Base-by-base conservation (phyloP, 2,888 invertebrate genomes). In the Frankliniella intonsa region DNA sequence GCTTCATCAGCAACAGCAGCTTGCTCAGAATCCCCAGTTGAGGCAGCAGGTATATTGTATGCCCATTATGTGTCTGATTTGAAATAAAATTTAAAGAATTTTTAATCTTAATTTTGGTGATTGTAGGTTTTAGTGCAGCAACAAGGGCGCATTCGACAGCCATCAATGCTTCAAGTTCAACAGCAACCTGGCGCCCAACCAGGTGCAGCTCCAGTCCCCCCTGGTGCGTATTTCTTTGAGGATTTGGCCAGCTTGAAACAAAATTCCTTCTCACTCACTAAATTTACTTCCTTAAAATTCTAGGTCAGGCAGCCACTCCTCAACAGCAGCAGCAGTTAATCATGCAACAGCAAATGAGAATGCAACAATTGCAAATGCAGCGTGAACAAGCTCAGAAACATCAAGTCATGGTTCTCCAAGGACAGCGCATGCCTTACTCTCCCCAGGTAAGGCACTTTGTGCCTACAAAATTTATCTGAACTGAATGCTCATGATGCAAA, bases 1-100 rank as follows among this genome's bases (percentile, higher is more conserved):
- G 84, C 89, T 91, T 83, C 90, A 90, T 83, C 89, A 90, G 55
- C 90, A 89, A 83, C 87, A 89, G 82, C 87, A 86, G 84, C 88
- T 88, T 19, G 88, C 87, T 0, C 88, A 87, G 69, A 90, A 90
- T 84, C 89, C 91, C 82, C 91, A 91, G 83, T 86, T 89, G 83
- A 90, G 90, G 81, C 89, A 89, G 81, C 89, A 86, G 69, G 82
- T 84, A 27, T 83, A 83, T 22, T 76, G 0, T 11, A 5, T 11
- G 3, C 10, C 22, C 25, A 8, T 25, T 5, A 19, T 76, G 49
- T 76, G 83, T 81, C 2, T 55, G 80, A 7, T 17, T 62, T 50
- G 79, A 82, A 22, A 19, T 51, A 3, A 11, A 14, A 17, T 14
- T 62, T 62, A 62, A 5, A 62, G 11, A n/a, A 19, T 62, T 62